Base-by-base conservation (phyloP, 2,113 vertebrate genomes). In the Paramisgurnus dabryanus region DNA sequence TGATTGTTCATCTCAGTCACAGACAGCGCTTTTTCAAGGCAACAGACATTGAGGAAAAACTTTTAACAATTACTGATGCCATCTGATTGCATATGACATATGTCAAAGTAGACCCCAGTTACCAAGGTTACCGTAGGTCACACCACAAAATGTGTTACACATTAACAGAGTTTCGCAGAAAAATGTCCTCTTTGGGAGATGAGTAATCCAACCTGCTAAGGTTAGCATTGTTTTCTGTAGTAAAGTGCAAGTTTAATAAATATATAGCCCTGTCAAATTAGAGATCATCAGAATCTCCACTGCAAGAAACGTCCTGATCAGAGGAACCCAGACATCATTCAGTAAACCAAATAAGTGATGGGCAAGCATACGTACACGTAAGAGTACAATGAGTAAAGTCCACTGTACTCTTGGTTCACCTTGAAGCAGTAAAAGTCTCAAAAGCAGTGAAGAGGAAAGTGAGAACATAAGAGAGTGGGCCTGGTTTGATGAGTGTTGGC, bases 241-340 rank as follows among this genome's bases (percentile, higher is more conserved):
- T 84, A 82, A 86, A 89, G 89, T 90, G 90, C 87, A 88, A 86
- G 84, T 84, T 85, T 78, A 64, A 84, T 73, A 87, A 53, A 89
- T 34, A 84, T 40, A 79, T 89, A 91, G 89, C 91, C 89, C 89
- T 92, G 87, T 73, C 80, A 76, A 82, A 86, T 80, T 70, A 80
- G 87, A 90, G 87, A 88, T 84, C 69, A 84, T 18, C 81, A 49
- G 27, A 18, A 63, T 40, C 67, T 72, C 7, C 41, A 68, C 67
- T 6, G 15, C 64, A 58, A 79, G 64, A 76, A 81, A 64, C 71
- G 67, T 68, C 39, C 50, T 72, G 77, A 53, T 72, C 43, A 39
- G 45, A 79, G 18, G 45, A 45, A 65, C 70, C 13, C 12, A 47
- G 47, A 58, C 60, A 55, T 66, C 9, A n/a, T 50, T 73, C 53